These are phyloP conservation scores for Gallinago solitaria DNA, from an alignment of 2,797 vertebrate species.

Conservation along the genomic window DNA sequence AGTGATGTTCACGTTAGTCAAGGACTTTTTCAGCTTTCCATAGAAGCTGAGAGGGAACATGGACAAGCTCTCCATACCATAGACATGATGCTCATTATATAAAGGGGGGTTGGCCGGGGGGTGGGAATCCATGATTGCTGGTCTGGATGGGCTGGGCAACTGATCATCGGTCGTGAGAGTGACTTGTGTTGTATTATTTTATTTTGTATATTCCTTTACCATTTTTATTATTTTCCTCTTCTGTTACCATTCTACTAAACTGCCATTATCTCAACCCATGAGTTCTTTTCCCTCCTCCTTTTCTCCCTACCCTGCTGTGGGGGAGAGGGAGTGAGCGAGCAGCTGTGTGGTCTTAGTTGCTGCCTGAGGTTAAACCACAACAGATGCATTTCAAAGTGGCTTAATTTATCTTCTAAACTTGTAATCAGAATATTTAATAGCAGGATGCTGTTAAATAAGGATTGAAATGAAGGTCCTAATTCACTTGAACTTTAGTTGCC, in stretches of 20 bases:
- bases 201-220: not conserved
- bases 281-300: not conserved
- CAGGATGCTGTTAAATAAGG: not conserved
- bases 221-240: not conserved
- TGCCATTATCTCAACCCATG: not conserved
- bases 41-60: not conserved
- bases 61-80: not conserved
- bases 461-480: not conserved
- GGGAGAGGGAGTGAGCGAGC: not conserved
- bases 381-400: not conserved
- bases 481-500: not conserved
- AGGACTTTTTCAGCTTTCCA: not conserved
- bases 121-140: not conserved
- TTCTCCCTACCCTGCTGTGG: not conserved
- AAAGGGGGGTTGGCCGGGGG: not conserved
- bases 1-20: not conserved
- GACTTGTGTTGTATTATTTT: not conserved
- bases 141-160: not conserved
- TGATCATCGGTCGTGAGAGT: not conserved
- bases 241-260: not conserved
- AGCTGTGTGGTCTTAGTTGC: not conserved
- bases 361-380: not conserved
- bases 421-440: not conserved
- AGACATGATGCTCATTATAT: not conserved
- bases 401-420: not conserved